Conservation (phyloP, 2,113 vertebrate species). For the Tragelaphus strepsiceros region DNA sequence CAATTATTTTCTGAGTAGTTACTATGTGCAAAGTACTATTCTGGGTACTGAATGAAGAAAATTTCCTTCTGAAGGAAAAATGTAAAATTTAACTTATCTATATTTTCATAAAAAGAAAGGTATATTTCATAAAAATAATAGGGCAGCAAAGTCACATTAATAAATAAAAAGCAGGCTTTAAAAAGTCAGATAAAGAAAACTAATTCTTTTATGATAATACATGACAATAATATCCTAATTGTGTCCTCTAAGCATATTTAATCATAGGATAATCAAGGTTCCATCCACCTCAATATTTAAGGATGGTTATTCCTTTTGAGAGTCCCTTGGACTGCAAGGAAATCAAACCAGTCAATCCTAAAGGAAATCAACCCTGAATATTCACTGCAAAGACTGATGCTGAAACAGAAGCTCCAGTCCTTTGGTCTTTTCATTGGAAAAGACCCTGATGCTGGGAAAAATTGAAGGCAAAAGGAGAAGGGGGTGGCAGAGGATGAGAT, state of each 20-base stretch:
- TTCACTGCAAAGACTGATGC: neutral
- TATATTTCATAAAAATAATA: neutral
- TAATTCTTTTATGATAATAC: neutral
- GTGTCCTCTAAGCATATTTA: neutral
- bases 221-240: neutral
- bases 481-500: neutral
- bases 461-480: neutral
- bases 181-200: slow-evolving; percentile 4
- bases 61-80: neutral
- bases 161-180: neutral
- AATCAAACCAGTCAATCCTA: neutral
- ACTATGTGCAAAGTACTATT: neutral
- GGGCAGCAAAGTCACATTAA: neutral
- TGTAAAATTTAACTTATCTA: neutral
- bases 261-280: neutral
- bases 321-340: neutral
- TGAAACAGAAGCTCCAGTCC: neutral
- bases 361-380: neutral
- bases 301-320: neutral
- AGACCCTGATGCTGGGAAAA: neutral
- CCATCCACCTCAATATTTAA: neutral
- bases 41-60: neutral
- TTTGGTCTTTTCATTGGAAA: neutral
- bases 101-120: neutral
- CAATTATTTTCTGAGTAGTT: neutral